Base-by-base conservation (phyloP, 2,113 vertebrate genomes). In the Gavialis gangeticus region DNA sequence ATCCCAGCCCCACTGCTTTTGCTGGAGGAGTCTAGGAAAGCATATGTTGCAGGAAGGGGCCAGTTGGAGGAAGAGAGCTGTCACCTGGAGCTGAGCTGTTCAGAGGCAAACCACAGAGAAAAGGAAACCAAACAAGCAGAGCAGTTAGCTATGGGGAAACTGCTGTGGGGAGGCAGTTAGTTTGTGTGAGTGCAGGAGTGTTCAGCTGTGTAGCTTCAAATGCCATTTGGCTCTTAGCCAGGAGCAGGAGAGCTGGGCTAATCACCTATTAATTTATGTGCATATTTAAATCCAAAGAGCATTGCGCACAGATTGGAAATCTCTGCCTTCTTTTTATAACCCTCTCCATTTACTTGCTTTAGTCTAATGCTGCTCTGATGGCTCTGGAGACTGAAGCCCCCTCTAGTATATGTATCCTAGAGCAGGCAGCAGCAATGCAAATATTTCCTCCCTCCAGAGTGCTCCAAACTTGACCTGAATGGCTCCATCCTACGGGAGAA, bases 11-110 rank as follows among this genome's bases (percentile, higher is more conserved):
- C 28, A 3, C 84, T 91, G 94, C 89, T 30, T 73, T 60, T 56
- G 37, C 30, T 57, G 22, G 0, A 95, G 91, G 92, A 22, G 71
- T 89, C 80, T 82, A 91, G 92, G 89, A 88, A 81, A 95, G 69
- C 15, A 3, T 87, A 89, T n/a, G 89, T 91, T 37, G 87, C 89
- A 82, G 95, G 95, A 95, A 89, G 92, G n/a, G 95, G 89, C 89
- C 0, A 1, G 54, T 9, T 1, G 16, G 91, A 93, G 93, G 91
- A 95, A 86, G 84, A 30, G 2, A 30, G 28, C 87, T 62, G 21
- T 83, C 1, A 0, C 78, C 0, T 10, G 34, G 79, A 94, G 25
- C 62, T 94, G 16, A 2, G 88, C 71, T 83, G 87, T 4, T 76
- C 91, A 58, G 78, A 88, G 12, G 4, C 81, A 92, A 92, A 90